Base-by-base conservation (phyloP, 2,888 invertebrate species). In the Lochmaea capreae region DNA sequence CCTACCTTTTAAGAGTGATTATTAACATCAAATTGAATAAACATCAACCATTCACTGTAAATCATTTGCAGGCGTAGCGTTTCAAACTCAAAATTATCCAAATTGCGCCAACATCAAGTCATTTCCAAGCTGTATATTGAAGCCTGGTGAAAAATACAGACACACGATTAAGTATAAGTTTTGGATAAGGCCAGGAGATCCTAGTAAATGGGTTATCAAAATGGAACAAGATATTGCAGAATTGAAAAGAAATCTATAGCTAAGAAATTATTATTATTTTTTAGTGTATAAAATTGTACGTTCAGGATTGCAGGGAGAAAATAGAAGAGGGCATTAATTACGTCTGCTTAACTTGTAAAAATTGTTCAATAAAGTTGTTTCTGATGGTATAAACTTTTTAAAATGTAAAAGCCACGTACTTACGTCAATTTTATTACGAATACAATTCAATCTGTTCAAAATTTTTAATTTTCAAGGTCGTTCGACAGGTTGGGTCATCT, bases 31-130 rank as follows among this genome's bases (percentile, higher is more conserved):
- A 4, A 26, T 26, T 26, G 4, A 26, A 26, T 26, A 26, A 26
- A 26, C 0, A 26, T 43, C 43, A 11, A 43, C 43, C 12, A 43
- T 11, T 12, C 0, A 43, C 12, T 43, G 2, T 1, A 12, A 52
- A 14, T 54, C 18, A 2, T 54, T 54, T 54, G 6, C 18, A 0
- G 95, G 93, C 3, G 92, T 97, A 83, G 95, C 95, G 81, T 86
- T 97, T 61, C 96, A 96, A 88, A 94, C 97, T 0, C 97, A 97
- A 87, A 95, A 95, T 84, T 97, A 93, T 87, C 97, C 97, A 0
- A 94, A 97, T 87, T 94, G 96, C 2, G 89, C 95, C 2, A 94
- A 96, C 86, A 91, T 93, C 83, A 92, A 87, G 78, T 92, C 93
- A 81, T 95, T 95, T 80, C 95, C 95, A 0, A 90, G 89, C 76